phyloP scores from a whole-genome alignment of 2,888 invertebrate species.

The Drosophila fungiperda region DNA sequence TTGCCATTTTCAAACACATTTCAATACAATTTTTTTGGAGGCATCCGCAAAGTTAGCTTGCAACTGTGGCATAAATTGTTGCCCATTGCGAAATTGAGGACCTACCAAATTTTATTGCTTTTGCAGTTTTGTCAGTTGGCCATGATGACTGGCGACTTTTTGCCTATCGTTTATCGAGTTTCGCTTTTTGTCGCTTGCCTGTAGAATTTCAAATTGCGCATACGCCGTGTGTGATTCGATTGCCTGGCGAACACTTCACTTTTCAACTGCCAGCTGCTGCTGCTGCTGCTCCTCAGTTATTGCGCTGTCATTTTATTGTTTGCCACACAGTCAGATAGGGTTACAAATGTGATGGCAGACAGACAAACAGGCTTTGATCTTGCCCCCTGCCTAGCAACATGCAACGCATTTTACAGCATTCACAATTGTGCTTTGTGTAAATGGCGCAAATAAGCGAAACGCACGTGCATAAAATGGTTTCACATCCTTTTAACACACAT shows the following conservation, averaged over 20 bases:
- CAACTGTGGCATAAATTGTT: constrained; percentile 42
- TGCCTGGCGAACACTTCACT: constrained; percentile 57
- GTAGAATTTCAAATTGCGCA: constrained; percentile 56
- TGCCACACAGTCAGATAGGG: constrained; percentile 22
- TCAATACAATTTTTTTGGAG: constrained; percentile 58
- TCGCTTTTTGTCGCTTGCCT: constrained; percentile 14
- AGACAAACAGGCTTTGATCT: constrained; percentile 58
- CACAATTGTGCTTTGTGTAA: constrained; percentile 31
- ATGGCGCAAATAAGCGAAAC: constrained; percentile 47
- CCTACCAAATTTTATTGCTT: constrained; percentile 63
- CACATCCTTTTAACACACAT: constrained; percentile 35
- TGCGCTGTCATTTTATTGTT: constrained; percentile 70
- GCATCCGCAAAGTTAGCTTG: constrained; percentile 40
- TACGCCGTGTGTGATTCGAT: constrained; percentile 62
- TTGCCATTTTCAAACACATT: constrained; percentile 78
- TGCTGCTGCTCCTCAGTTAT: constrained; percentile 52
- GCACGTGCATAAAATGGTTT: constrained; percentile 68
- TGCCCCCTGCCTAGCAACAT: constrained; percentile 43
- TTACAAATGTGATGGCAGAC: constrained; percentile 9
- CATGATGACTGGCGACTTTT: constrained; percentile 50
- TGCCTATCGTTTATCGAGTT: constrained; percentile 26
- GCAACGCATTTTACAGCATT: constrained; percentile 62
- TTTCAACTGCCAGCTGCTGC: constrained; percentile 53
- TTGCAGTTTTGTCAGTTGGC: constrained; percentile 48
- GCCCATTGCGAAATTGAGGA: constrained; percentile 8